Percentiles rank a stretch among this genome's conserved stretches.
These are phyloP conservation scores for Paraescarpia echinospica DNA, from an alignment of 1,140 invertebrate species.

Conservation along the genomic window DNA sequence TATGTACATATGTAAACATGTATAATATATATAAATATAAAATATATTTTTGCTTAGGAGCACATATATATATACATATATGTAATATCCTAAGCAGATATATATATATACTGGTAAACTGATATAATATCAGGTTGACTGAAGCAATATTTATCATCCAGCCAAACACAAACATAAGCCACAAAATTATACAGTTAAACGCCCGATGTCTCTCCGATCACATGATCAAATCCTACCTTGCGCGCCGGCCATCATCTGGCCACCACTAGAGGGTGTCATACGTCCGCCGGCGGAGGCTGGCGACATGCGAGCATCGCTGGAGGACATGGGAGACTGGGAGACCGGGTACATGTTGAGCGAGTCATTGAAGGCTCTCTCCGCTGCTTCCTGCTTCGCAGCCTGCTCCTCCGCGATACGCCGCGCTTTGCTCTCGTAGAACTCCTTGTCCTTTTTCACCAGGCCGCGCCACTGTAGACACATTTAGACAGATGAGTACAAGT, in stretches of 20 bases:
- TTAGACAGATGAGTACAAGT: too few species aligned
- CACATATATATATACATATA: too few species aligned
- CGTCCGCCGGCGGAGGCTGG: neutral
- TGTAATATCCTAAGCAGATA: too few species aligned
- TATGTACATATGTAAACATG: too few species aligned
- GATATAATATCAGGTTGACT: too few species aligned
- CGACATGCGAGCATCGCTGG: neutral
- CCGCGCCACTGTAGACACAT: slow-evolving; percentile 79
- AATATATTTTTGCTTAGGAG: too few species aligned
- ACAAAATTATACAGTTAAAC: too few species aligned
- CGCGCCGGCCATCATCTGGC: neutral
- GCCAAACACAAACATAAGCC: too few species aligned
- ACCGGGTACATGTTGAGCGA: slow-evolving; percentile 34
- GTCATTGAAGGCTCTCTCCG: slow-evolving; percentile 49
- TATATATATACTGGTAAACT: too few species aligned
- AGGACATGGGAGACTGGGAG: slow-evolving; percentile 26
- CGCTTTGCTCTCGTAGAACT: slow-evolving; percentile 77
- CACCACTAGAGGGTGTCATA: neutral
- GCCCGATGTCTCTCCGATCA: neutral
- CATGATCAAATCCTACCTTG: neutral
- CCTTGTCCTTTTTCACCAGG: slow-evolving; percentile 81
- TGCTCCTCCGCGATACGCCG: slow-evolving; percentile 50
- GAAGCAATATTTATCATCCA: too few species aligned
- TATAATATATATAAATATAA: too few species aligned
- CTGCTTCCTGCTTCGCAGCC: slow-evolving; percentile 50